Conservation (phyloP, 1,140 invertebrate species). For the Phocides pigmalion region DNA sequence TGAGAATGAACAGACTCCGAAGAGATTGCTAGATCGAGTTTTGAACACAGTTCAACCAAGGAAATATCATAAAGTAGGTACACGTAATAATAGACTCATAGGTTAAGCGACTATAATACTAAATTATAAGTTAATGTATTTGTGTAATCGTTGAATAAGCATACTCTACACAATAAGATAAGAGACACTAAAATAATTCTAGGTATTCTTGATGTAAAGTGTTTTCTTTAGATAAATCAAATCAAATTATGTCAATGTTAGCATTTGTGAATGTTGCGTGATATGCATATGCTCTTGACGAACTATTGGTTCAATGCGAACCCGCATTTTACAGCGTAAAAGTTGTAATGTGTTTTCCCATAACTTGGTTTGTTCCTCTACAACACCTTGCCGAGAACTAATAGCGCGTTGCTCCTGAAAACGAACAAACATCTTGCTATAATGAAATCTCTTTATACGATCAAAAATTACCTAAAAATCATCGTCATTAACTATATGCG, state of each 20-base stretch:
- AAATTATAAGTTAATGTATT: too few species aligned
- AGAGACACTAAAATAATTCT: too few species aligned
- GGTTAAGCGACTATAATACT: too few species aligned
- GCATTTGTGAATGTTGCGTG: constrained; percentile 80
- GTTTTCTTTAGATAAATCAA: too few species aligned
- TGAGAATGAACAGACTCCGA: constrained; percentile 21
- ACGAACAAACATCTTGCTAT: constrained; percentile 2
- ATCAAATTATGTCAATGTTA: constrained; percentile 69
- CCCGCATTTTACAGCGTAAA: constrained; percentile 72
- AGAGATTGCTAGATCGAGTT: constrained; percentile 16
- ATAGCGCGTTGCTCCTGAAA: constrained; percentile 79
- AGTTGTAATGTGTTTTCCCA: constrained; percentile 75
- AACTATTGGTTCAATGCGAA: constrained; percentile 61
- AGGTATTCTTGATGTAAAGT: too few species aligned
- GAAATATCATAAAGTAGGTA: too few species aligned
- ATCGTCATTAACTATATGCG: constrained; percentile 4
- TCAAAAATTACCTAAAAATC: background rate
- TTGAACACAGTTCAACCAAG: background rate
- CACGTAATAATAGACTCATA: background rate
- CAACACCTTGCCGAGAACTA: constrained; percentile 73
- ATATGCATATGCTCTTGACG: constrained; percentile 78
- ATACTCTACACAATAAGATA: too few species aligned
- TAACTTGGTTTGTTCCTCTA: constrained; percentile 74
- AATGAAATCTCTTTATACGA: background rate
- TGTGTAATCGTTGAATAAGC: too few species aligned